Percentiles rank a stretch among this genome's conserved stretches.
Evolutionary conservation across 2,797 vertebrate genomes (phyloP).

Genomic region (Brotula barbata): DNA sequence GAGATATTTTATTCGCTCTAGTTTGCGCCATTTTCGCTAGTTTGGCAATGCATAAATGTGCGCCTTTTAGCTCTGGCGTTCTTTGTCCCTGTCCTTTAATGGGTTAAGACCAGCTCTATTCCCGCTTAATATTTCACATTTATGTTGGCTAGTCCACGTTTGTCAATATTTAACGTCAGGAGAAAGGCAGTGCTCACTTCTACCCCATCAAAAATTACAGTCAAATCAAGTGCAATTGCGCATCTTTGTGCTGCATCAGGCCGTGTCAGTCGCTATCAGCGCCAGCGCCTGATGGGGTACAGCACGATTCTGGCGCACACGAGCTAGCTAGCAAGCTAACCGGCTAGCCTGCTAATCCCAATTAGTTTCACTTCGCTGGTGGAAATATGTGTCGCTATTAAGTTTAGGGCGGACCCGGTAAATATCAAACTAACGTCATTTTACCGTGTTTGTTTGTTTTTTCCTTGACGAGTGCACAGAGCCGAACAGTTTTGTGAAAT

Average conservation of each 20-base stretch:
- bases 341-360: slow-evolving; percentile 48
- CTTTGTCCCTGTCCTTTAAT: slow-evolving; percentile 79
- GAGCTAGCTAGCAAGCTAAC: slow-evolving; percentile 70
- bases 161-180: not conserved
- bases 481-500: too few relatives aligned
- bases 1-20: slow-evolving; percentile 64
- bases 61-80: slow-evolving; percentile 72
- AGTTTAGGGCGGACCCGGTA: not conserved
- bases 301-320: slow-evolving; percentile 73
- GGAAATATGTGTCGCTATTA: slow-evolving; percentile 1
- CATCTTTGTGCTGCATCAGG: slow-evolving; percentile 76
- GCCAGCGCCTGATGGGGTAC: slow-evolving; percentile 59
- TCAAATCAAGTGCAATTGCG: slow-evolving; percentile 72
- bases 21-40: slow-evolving; percentile 81
- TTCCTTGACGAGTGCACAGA: too few relatives aligned
- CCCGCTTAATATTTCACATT: not conserved
- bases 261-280: slow-evolving; percentile 73
- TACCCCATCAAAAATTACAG: slow-evolving; percentile 26
- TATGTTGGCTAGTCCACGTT: not conserved
- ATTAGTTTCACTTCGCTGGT: slow-evolving; percentile 19
- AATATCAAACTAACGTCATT: not conserved
- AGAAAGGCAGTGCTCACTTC: slow-evolving; percentile 1
- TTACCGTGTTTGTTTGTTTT: fast-evolving
- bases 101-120: slow-evolving; percentile 31
- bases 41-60: slow-evolving; percentile 79